Base-by-base conservation (phyloP, 2,797 vertebrate genomes). In the Rhinatrema bivittatum region DNA sequence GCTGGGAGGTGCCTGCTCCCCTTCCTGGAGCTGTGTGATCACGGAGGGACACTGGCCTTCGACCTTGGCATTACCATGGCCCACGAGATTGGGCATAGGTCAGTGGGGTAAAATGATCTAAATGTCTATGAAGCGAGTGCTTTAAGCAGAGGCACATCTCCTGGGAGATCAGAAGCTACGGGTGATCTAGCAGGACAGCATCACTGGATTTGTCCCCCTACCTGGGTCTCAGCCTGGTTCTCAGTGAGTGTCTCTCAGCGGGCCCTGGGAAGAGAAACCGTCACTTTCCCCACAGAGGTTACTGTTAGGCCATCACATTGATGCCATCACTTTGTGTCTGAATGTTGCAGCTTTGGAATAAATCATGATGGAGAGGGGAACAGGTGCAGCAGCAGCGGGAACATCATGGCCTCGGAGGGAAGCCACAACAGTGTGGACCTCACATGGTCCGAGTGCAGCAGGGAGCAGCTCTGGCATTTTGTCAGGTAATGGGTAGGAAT, bases 11-110 rank as follows among this genome's bases (percentile, higher is more conserved):
- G 81, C 74, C 40, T 99, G 96, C 36, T 91, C 91, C 2, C 65
- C 60, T 9, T 78, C 24, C 24, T 3, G 24, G 9, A 9, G 9
- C 6, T 4, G 20, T n/a, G n/a, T n/a, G n/a, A n/a, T n/a, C n/a
- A n/a, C 92, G 1, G 93, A 99, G n/a, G 60, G 96, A 99, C 60
- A 97, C 96, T 0, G 96, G 96, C n/a, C 22, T 99, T 99, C 20
- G 91, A 98, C 59, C 85, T 98, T 6, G 92, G 93, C 29, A 82
- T 97, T 65, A 99, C 96, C 50, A 91, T 99, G 1, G 87, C 93
- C 28, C 96, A 99, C 25, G 93, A 98, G 70, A 90, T 99, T n/a
- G 94, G 90, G 4, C 95, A 99, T 83, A 98, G 95, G 95, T 97
- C 62, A 27, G 66, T 32, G 19, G 11, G 13, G n/a, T n/a, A n/a